These are phyloP conservation scores for Dicentrarchus labrax DNA, from an alignment of 2,113 vertebrate genomes.

Conservation along the genomic window DNA sequence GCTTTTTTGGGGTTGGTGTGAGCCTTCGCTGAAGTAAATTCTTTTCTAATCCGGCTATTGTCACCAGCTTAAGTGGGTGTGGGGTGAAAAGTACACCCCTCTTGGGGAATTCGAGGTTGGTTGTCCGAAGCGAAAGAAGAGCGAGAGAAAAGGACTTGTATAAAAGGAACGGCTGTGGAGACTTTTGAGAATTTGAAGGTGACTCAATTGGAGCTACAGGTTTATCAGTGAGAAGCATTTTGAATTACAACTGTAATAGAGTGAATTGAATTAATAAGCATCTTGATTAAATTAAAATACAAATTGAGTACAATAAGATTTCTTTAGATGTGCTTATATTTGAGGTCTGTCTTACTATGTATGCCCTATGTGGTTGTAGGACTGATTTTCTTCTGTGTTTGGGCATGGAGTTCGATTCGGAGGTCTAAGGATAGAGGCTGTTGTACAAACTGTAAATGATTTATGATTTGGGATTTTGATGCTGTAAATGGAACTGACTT, in stretches of 20 bases:
- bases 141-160: conserved; percentile 84
- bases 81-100: conserved; percentile 94
- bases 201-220: conserved; percentile 89
- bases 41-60: conserved; percentile 98
- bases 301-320: background rate
- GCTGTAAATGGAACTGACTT: background rate
- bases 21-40: conserved; percentile 95
- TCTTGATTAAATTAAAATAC: background rate
- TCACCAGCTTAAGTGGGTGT: conserved; percentile 96
- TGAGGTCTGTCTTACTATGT: background rate
- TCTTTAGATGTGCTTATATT: background rate
- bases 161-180: conserved; percentile 87
- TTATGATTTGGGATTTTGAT: no score
- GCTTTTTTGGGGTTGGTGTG: conserved; percentile 87
- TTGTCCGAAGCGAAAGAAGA: conserved; percentile 87
- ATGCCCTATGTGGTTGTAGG: background rate
- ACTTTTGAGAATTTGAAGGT: conserved; percentile 87
- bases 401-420: no score
- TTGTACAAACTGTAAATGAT: no score
- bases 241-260: conserved; percentile 45
- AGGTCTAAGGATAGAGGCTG: no score
- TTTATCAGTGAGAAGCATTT: conserved; percentile 70
- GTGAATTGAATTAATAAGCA: conserved; percentile 35
- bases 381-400: background rate
- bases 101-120: conserved; percentile 85